Evolutionary conservation across 1,140 invertebrate genomes (phyloP).

Genomic region (fruit fly (Drosophila melanogaster)): DNA sequence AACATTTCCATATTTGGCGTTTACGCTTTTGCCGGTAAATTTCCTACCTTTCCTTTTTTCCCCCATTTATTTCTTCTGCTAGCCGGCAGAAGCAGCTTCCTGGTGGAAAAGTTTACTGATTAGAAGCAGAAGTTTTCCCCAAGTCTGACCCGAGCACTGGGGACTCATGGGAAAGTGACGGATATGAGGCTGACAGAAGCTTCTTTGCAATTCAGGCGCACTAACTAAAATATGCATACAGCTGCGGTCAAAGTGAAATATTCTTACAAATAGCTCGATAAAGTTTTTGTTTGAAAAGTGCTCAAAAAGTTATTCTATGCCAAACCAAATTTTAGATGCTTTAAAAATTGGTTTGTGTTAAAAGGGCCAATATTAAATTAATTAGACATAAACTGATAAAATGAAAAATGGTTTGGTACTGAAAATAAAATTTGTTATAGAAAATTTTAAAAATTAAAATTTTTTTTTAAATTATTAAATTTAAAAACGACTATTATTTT

Average conservation of each 20-base stretch:
- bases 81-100: constrained; percentile 15
- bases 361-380: too few species aligned
- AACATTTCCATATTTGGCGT: constrained; percentile 81
- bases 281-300: not conserved
- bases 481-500: not conserved
- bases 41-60: constrained; percentile 45
- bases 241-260: constrained; percentile 9
- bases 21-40: constrained; percentile 56
- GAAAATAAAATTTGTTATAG: too few species aligned
- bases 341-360: too few species aligned
- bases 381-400: too few species aligned
- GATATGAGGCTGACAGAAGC: constrained; percentile 39
- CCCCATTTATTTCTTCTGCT: constrained; percentile 26
- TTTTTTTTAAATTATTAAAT: not conserved
- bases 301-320: too few species aligned
- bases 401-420: too few species aligned
- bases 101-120: constrained; percentile 50
- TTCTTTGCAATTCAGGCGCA: constrained; percentile 13
- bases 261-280: not conserved
- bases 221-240: constrained; percentile 14
- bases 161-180: constrained; percentile 44
- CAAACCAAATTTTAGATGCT: too few species aligned
- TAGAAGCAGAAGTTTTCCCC: constrained; percentile 46
- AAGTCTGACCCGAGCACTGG: constrained; percentile 27
- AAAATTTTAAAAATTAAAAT: too few species aligned